Evolutionary conservation across 1,140 invertebrate genomes (phyloP), one percentile per base, ranked within the genome.

Genomic region (Aleiodes sp.): DNA sequence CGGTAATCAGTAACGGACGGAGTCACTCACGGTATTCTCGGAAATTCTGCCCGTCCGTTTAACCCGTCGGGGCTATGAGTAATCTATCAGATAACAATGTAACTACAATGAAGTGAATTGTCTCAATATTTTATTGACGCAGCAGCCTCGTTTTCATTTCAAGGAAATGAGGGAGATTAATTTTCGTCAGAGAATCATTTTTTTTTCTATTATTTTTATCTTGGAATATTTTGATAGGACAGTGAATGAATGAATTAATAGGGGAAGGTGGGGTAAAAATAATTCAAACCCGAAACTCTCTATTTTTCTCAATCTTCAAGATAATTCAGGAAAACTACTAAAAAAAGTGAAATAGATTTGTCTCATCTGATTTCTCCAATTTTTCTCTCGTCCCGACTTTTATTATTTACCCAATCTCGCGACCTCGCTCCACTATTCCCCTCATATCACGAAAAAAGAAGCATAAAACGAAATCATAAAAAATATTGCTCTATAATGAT

Each of bases 21-120:
- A 41, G 37, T 24, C 12, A 41, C 33, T 56, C 35, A 60, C 28
- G 39, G 35, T 7, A 60, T 68, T 68, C 65, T 64, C 33, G 35
- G 41, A 61, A 62, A 43, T 1, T 56, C 10, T 29, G 19, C 29
- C 12, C 57, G 14, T 10, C 16, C 37, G 6, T 19, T 33, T 46
- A 33, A 7, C n/a, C 9, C 43, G 28, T 33, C 14, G 28, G 39
- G 19, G 37, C n/a, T 62, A 31, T 62, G 57, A 68, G 57, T 68
- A 62, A 68, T 52, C 59, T 35, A 46, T 62, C 33, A 43, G 24
- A 59, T 31, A 59, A 31, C 63, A 10, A 26, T 28, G 14, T 4
- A 46, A 29, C 41, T 64, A 65, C 63, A 65, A 65, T 65, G 63
- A 43, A 56, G 26, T 21, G 63, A 65, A 65, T 65, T 65, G 63